Evolutionary conservation across 2,797 vertebrate genomes (phyloP).

Genomic region (Chaenodraco wilsoni): DNA sequence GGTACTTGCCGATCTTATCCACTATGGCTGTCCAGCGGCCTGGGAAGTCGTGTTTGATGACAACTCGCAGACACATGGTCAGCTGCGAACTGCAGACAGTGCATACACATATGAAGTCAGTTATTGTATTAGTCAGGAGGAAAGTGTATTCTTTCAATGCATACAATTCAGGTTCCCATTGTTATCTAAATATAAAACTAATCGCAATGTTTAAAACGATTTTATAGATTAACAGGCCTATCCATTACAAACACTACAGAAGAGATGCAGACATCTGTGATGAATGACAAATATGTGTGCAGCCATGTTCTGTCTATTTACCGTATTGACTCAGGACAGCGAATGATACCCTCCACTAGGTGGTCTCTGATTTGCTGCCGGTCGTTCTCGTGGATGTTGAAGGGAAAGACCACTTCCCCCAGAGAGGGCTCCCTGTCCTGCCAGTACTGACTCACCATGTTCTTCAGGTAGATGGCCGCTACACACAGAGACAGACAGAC

Average conservation of each 20-base stretch:
- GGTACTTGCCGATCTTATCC: slow-evolving; percentile 93
- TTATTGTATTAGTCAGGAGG: too few relatives aligned
- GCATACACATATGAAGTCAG: neutral
- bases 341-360: slow-evolving; percentile 97
- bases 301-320: slow-evolving; percentile 47
- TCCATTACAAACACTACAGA: neutral
- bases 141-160: neutral
- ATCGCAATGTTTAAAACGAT: too few relatives aligned
- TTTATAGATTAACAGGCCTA: neutral
- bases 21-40: slow-evolving; percentile 95
- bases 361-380: slow-evolving; percentile 95
- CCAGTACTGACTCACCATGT: slow-evolving; percentile 99
- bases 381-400: slow-evolving; percentile 98
- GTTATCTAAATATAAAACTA: neutral
- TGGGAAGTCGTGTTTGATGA: slow-evolving; percentile 97
- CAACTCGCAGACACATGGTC: slow-evolving; percentile 93
- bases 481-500: slow-evolving; percentile 14
- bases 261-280: neutral
- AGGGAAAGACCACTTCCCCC: slow-evolving; percentile 92
- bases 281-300: neutral
- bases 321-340: slow-evolving; percentile 95
- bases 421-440: slow-evolving; percentile 92
- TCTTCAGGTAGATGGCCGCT: slow-evolving; percentile 99
- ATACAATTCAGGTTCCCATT: neutral
- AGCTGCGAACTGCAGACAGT: slow-evolving; percentile 87